Base-by-base conservation (phyloP, 2,888 invertebrate species). In the Arctia plantaginis region DNA sequence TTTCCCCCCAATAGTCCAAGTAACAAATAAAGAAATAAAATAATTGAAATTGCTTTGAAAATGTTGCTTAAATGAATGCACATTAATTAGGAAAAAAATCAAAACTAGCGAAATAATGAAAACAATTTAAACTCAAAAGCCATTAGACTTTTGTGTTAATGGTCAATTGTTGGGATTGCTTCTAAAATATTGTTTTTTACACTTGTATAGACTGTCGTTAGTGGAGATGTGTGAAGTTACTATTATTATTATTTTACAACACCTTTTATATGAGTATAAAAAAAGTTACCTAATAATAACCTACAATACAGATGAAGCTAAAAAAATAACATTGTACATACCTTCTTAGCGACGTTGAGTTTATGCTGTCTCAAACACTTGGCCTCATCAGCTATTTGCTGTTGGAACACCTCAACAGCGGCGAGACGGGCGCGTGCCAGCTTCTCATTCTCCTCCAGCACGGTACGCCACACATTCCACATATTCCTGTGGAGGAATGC, bases 381-480 rank as follows among this genome's bases (percentile, higher is more conserved):
- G 70, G 98, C 98, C 87, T 99, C 99, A 90, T 99, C 99, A 0
- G 98, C 98, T 79, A 99, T 98, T 93, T 99, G 98, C 93, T 99
- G 98, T 90, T 98, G 98, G 92, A 99, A 99, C 33, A 99, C 98
- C 93, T 99, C 99, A 55, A 99, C 98, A 0, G 99, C 99, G 0
- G 99, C 98, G 73, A 99, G 96, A 68, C 99, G 96, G 30, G 99
- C 98, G 80, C 98, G 97, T 23, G 99, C 99, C 85, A 99, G 93
- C 91, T 98, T 98, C 91, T 99, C 99, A 90, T 99, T 99, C 93
- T 99, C 99, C 91, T 99, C 99, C 86, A 99, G 95, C 4, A 99
- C 98, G 0, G 98, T 98, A 81, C 99, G 97, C 99, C 99, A 99
- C n/a, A 99, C 99, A 89, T 98, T 98, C 98, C 98, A 98, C 97